A percentile compares a stretch with the other conserved stretches of the same genome.
Evolutionary conservation across 2,888 invertebrate species (phyloP).

Genomic region (Pyrocoelia pectoralis): DNA sequence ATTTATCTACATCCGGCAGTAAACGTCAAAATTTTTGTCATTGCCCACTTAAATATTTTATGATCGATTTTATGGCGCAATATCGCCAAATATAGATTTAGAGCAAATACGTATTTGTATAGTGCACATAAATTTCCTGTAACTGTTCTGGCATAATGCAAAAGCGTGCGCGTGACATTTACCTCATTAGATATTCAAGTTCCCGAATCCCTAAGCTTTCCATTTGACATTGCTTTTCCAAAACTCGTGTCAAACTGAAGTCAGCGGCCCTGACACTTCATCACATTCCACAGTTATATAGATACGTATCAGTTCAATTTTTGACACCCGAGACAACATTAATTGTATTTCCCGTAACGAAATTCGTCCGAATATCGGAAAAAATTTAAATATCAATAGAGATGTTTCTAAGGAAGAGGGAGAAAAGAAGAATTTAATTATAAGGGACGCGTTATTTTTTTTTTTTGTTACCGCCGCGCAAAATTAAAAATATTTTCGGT

Average conservation of each 20-base stretch:
- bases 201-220: slow-evolving; percentile 40
- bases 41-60: neutral
- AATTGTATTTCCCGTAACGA: too few species aligned
- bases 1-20: neutral
- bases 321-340: neutral
- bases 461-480: neutral
- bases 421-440: too few species aligned
- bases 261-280: slow-evolving; percentile 42
- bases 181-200: slow-evolving; percentile 45
- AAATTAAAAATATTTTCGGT: slow-evolving; percentile 2
- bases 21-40: slow-evolving; percentile 1
- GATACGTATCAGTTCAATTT: neutral
- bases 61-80: neutral
- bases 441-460: neutral
- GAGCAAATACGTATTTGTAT: slow-evolving; percentile 31
- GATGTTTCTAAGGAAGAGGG: too few species aligned
- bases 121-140: slow-evolving; percentile 43
- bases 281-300: slow-evolving; percentile 24
- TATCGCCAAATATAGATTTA: slow-evolving; percentile 7
- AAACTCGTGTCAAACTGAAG: slow-evolving; percentile 39
- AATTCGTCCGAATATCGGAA: too few species aligned
- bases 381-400: too few species aligned
- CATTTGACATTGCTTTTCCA: slow-evolving; percentile 39
- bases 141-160: slow-evolving; percentile 44
- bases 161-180: slow-evolving; percentile 44